A percentile compares a stretch with the other conserved stretches of the same genome.
Conservation (phyloP, 2,888 invertebrate genomes). For the Drosophila hamatofila region DNA sequence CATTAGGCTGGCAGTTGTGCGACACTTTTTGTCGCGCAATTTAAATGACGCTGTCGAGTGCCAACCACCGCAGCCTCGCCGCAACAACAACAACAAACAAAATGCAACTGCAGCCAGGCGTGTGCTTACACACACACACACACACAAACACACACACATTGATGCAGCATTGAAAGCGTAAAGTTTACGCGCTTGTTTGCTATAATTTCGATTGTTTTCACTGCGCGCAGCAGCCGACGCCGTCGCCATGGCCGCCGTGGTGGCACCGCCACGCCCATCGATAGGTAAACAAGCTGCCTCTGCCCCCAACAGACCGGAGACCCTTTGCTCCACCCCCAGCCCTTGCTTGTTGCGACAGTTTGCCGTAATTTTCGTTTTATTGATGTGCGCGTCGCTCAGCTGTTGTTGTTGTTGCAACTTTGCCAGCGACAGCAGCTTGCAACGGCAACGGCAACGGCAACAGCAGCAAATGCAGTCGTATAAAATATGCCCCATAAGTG, state of each 20-base stretch:
- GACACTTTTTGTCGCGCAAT: slow-evolving; percentile 71
- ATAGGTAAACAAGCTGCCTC: slow-evolving; percentile 25
- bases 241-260: slow-evolving; percentile 10
- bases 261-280: slow-evolving; percentile 46
- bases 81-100: slow-evolving; percentile 55
- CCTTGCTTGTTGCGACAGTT: slow-evolving; percentile 41
- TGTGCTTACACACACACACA: slow-evolving; percentile 16
- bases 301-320: not conserved
- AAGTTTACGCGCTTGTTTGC: slow-evolving; percentile 80
- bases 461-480: slow-evolving; percentile 21
- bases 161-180: slow-evolving; percentile 61
- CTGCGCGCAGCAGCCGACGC: slow-evolving; percentile 40
- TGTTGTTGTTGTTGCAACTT: slow-evolving; percentile 49
- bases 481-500: slow-evolving; percentile 64
- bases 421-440: slow-evolving; percentile 41
- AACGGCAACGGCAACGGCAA: slow-evolving; percentile 32
- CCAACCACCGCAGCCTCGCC: slow-evolving; percentile 43
- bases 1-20: slow-evolving; percentile 65
- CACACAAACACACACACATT: slow-evolving; percentile 21
- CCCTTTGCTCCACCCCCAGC: not conserved
- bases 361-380: slow-evolving; percentile 71
- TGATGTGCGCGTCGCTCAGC: slow-evolving; percentile 60
- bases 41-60: slow-evolving; percentile 64
- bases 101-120: slow-evolving; percentile 50
- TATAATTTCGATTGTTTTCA: slow-evolving; percentile 81